Evolutionary conservation across 2,888 invertebrate species (phyloP).

Genomic region (Aethes cnicana): DNA sequence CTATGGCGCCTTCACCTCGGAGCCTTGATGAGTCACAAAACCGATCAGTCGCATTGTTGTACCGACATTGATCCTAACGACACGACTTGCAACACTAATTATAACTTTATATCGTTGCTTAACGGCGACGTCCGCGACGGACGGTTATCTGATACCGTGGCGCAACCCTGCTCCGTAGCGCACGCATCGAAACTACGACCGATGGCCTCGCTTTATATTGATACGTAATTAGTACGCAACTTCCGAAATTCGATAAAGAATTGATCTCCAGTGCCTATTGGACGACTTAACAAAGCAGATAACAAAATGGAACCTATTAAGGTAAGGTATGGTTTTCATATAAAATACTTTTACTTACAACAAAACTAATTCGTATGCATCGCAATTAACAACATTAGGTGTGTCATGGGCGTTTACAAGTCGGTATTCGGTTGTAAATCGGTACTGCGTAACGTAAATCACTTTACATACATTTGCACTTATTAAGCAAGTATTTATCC

Average conservation of each 20-base stretch:
- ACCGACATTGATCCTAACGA: constrained; percentile 65
- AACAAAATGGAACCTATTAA: no score
- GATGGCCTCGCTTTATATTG: constrained; percentile 58
- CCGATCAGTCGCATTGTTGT: constrained; percentile 56
- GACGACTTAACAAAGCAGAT: no score
- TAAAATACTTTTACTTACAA: no score
- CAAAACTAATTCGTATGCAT: no score
- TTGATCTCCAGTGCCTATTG: constrained; percentile 35
- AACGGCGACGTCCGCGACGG: constrained; percentile 48
- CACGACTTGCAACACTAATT: constrained; percentile 66
- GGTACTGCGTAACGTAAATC: not conserved
- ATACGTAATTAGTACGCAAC: constrained; percentile 55
- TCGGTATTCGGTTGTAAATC: no score
- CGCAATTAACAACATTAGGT: not conserved
- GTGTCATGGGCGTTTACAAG: not conserved
- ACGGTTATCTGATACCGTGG: constrained; percentile 71
- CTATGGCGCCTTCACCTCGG: constrained; percentile 61
- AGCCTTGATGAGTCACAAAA: constrained; percentile 64
- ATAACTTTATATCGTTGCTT: constrained; percentile 54
- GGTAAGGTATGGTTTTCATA: no score
- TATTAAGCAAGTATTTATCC: constrained; percentile 4
- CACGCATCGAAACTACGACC: constrained; percentile 60
- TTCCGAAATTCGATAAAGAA: constrained; percentile 59
- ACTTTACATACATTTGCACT: not conserved
- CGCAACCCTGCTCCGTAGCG: constrained; percentile 59